Base-by-base conservation (phyloP, 2,113 vertebrate genomes). In the Oryzias melastigma region DNA sequence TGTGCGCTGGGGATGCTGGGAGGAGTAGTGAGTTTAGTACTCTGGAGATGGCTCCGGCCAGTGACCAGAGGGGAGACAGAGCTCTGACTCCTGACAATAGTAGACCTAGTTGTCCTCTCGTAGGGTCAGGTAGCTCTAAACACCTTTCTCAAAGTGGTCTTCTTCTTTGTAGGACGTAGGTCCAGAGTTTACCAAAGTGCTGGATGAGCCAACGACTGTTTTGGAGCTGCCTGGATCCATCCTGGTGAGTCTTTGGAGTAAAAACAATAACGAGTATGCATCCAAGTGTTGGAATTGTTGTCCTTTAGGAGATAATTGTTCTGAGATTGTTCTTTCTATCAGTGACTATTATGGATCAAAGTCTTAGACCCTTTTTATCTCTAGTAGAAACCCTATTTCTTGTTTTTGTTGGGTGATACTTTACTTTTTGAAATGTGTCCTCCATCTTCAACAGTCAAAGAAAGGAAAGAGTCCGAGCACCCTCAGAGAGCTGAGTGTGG, bases 221-320 rank as follows among this genome's bases (percentile, higher is more conserved):
- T 77, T 96, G 68, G 92, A 95, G 66, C 87, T 97, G 42, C 93
- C 94, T 53, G 92, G 91, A 81, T 94, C 94, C 42, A 92, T 95
- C 42, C 89, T 94, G 93, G 95, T 95, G 89, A 86, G 72, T 85
- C 61, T 4, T 19, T n/a, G 14, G 5, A 14, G 6, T 7, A 41
- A 5, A 46, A 46, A 46, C 14, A 18, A 46, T 3, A 8, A 17
- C 5, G n/a, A 46, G n/a, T n/a, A 2, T 17, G 16, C 2, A n/a
- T 46, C 14, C 6, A 27, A 27, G 25, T 27, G 25, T 27, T 27
- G 25, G 25, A 27, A 27, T 6, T 27, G 4, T 22, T 22, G 27
- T 29, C 27, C 27, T 29, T 29, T 29, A 2, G 27, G 2, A 5
- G 27, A 29, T 5, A 35, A 27, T 27, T 27, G 25, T 27, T 27